These are phyloP conservation scores for Hippocampus abdominalis DNA, from an alignment of 2,113 vertebrate species.

Conservation along the genomic window DNA sequence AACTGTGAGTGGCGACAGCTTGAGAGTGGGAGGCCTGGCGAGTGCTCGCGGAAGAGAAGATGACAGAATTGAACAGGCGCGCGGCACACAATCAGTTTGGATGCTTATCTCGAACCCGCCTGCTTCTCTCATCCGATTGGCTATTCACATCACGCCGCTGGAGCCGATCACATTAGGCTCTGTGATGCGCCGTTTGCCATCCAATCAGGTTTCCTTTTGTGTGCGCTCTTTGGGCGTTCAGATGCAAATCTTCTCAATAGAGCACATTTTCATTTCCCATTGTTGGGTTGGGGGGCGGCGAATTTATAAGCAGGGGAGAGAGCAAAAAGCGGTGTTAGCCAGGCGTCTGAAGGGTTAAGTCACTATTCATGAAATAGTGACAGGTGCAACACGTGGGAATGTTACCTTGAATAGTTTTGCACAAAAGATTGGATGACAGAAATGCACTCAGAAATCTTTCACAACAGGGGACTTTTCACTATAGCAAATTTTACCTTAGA, in stretches of 20 bases:
- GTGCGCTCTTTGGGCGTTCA: conserved; percentile 57
- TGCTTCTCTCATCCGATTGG: conserved; percentile 62
- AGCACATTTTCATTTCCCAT: conserved; percentile 69
- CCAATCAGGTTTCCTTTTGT: conserved; percentile 69
- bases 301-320: conserved; percentile 46
- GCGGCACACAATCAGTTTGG: conserved; percentile 16
- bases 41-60: conserved; percentile 3
- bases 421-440: neutral
- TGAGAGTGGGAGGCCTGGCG: conserved; percentile 28
- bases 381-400: conserved; percentile 15
- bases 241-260: conserved; percentile 71
- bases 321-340: conserved; percentile 26
- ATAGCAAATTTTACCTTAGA: too few relatives aligned
- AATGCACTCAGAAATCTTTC: neutral
- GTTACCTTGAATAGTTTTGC: neutral
- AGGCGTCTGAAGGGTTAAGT: conserved; percentile 14
- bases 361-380: conserved; percentile 5
- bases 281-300: conserved; percentile 32
- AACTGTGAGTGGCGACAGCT: conserved; percentile 15
- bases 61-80: conserved; percentile 8
- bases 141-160: conserved; percentile 65
- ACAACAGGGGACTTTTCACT: too few relatives aligned
- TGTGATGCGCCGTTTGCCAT: conserved; percentile 63
- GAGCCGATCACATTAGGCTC: conserved; percentile 62
- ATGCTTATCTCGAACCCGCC: conserved; percentile 52